A percentile compares a stretch with the other conserved stretches of the same genome.
phyloP scores from a whole-genome alignment of 2,888 invertebrate species.

The Empis stercorea region DNA sequence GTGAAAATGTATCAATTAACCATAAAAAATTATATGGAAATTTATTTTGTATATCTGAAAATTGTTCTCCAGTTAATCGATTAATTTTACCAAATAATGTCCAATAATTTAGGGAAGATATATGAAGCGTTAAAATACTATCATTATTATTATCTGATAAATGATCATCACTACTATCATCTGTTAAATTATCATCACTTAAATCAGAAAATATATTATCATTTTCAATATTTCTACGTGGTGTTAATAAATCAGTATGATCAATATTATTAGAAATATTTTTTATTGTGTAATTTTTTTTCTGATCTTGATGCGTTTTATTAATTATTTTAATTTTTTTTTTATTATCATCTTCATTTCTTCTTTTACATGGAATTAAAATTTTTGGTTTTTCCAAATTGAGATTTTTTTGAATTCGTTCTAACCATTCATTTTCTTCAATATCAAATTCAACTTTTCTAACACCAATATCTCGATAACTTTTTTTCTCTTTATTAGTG shows the following conservation, averaged over 20 bases:
- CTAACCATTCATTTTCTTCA: constrained; percentile 20
- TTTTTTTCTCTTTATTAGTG: neutral
- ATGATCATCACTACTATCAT: too few species aligned
- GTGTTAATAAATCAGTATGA: constrained; percentile 20
- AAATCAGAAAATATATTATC: constrained; percentile 17
- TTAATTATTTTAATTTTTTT: neutral
- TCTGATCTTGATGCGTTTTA: neutral
- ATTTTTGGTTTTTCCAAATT: constrained; percentile 12
- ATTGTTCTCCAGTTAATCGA: constrained; percentile 14
- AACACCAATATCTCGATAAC: neutral
- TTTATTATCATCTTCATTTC: neutral
- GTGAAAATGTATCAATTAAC: constrained; percentile 31
- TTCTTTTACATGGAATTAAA: constrained; percentile 9
- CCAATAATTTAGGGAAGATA: constrained; percentile 33
- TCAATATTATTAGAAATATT: constrained; percentile 18
- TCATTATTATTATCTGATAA: neutral
- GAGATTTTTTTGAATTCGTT: constrained; percentile 11
- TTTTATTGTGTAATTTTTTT: neutral
- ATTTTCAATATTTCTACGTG: constrained; percentile 20
- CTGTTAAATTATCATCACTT: constrained; percentile 16
- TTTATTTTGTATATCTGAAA: constrained; percentile 18
- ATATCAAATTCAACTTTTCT: constrained; percentile 20
- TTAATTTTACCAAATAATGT: constrained; percentile 20
- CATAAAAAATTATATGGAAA: constrained; percentile 30
- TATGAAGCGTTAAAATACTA: constrained; percentile 1